Base-by-base conservation (phyloP, 2,888 invertebrate genomes). In the Barypeithes pellucidus region DNA sequence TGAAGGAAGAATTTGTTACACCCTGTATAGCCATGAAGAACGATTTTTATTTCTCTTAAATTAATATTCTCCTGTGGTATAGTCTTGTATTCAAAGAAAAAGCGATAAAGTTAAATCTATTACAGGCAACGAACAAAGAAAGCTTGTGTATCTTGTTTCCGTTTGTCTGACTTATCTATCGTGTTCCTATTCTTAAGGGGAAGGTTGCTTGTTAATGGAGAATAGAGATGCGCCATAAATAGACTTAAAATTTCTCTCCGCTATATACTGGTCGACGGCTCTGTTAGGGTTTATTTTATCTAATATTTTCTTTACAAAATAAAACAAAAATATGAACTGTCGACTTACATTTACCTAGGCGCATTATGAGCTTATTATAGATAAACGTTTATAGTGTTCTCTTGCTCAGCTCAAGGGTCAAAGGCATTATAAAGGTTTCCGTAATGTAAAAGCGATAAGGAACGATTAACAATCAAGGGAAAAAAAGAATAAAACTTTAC, bases 151-250 rank as follows among this genome's bases (percentile, higher is more conserved):
- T 43, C 43, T 43, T 43, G 43, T 43, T 43, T 9, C 43, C 14
- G 43, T 14, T 43, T 43, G 43, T 43, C 43, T 43, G 14, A 43
- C 43, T 43, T 43, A 43, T 43, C 43, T 43, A 5, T 2, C 14
- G 16, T 43, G 12, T 7, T 14, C 2, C 9, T n/a, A 9, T 39
- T 3, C 11, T n/a, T 39, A n/a, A 12, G 2, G 39, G 4, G n/a
- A 39, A 14, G 14, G 43, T 43, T 43, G 16, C 43, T 43, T 14
- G 43, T 12, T n/a, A 43, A 43, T 43, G n/a, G 43, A 43, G 14
- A 43, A 43, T 43, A 3, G 43, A 43, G 14, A 14, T 43, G 43
- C 16, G 12, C 43, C 12, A 14, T 14, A 14, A 14, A 43, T 43
- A 43, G n/a, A n/a, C 14, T 43, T 14, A 43, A 12, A 16, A 14